These are phyloP conservation scores for Aegithalos caudatus DNA, from an alignment of 2,113 vertebrate genomes.

Conservation along the genomic window DNA sequence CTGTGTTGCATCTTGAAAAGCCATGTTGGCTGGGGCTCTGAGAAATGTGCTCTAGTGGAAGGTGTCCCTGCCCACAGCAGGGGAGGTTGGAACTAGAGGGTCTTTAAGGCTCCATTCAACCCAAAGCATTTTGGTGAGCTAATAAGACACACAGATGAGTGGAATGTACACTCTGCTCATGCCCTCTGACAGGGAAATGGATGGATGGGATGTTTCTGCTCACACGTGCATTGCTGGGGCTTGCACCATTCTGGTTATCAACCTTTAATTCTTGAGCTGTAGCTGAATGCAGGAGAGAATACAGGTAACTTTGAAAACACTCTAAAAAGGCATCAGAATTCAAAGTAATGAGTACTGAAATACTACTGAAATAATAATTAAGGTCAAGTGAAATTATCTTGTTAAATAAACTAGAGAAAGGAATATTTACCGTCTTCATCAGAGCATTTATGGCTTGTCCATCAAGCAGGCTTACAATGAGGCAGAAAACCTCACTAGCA, in stretches of 20 bases:
- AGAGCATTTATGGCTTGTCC: background rate
- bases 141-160: background rate
- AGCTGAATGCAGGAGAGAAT: background rate
- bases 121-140: background rate
- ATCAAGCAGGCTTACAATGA: background rate
- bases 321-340: background rate
- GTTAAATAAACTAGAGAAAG: background rate
- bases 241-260: background rate
- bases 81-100: background rate
- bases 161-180: fast-evolving
- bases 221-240: background rate
- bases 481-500: background rate
- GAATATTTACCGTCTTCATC: background rate
- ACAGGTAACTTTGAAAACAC: background rate
- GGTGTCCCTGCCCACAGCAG: too few species aligned
- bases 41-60: background rate
- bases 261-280: background rate
- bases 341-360: background rate
- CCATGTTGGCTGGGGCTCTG: background rate
- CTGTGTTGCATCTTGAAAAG: background rate
- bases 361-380: background rate
- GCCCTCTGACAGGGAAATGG: background rate
- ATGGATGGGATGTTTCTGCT: background rate
- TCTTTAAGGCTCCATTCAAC: background rate
- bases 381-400: background rate